Evolutionary conservation across 1,140 invertebrate species (phyloP), one percentile per base, ranked within the genome.

Genomic region (Nixonia krombeini): DNA sequence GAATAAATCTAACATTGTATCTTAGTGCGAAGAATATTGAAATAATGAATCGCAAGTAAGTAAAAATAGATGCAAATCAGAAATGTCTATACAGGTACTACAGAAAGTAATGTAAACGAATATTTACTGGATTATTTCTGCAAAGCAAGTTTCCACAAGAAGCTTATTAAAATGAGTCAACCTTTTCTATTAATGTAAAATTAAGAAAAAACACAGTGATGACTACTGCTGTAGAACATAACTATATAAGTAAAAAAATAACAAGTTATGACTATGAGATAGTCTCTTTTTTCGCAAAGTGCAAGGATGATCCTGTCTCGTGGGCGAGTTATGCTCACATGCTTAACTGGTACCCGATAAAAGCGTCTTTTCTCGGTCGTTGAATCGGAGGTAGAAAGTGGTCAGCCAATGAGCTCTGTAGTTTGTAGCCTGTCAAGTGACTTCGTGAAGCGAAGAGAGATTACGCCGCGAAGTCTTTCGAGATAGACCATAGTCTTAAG

Each of bases 321-420:
- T 41, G 41, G 13, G 16, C 38, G 53, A 72, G 59, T 59, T 53
- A 62, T 56, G 52, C 42, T 33, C 50, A 65, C n/a, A 26, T 9
- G 25, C 58, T 70, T 66, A 67, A 63, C 65, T 70, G 56, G 63
- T 56, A 64, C 28, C 51, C 58, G 67, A 70, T 71, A 74, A 75
- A 80, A 72, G 71, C 64, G 64, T 72, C 69, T 74, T 78, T 80
- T 79, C 77, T 74, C 72, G 72, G 40, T 65, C 57, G 65, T 66
- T 65, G 74, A 41, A 66, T 59, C 67, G 70, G 58, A 72, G 74
- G 74, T 81, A 80, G 80, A 82, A 82, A 82, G 80, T 82, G 73
- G 78, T 82, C 80, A 80, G 67, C 80, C 80, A 82, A 81, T 81
- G 66, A 70, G 77, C 73, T 75, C 59, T 66, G 71, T 68, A 70